Base-by-base conservation (phyloP, 2,797 vertebrate species). In the Glossophaga mutica region DNA sequence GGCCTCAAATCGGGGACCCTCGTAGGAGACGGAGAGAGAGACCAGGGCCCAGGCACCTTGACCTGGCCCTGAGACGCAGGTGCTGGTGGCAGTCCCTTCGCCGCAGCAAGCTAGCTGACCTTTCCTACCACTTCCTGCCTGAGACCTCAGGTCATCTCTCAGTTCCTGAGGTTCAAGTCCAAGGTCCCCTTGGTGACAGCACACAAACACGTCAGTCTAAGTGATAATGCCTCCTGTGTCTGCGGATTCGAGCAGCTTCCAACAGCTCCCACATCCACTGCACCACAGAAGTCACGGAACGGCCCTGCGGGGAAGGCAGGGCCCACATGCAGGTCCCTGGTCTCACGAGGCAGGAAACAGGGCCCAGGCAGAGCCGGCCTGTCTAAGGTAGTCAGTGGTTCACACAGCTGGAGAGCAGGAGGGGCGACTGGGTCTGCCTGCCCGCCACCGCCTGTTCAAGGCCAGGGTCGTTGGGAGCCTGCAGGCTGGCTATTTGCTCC, bases 31-130 rank as follows among this genome's bases (percentile, higher is more conserved):
- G 7, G 11, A 37, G 39, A 59, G n/a, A 65, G 48, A 71, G 79
- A 29, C 50, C 34, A 18, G 39, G 8, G 26, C 18, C 46, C 18
- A 2, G 15, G 8, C 1, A 6, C 65, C 7, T 5, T 39, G 34
- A 39, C 24, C 32, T 21, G 22, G 32, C 19, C 48, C 83, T 26
- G 15, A 15, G 24, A 42, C 9, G 1, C 6, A 34, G 18, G 0
- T 32, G 3, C 22, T 11, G 0, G 46, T 11, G 10, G 46, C 1
- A 3, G 3, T 3, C 24, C 19, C 52, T 0, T 62, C 1, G 44
- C 37, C 21, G 39, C 32, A 50, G 9, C 39, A 73, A 11, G 24
- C 57, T 32, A 11, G 24, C 57, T 32, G 15, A 24, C 22, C 44
- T 55, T 79, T 42, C 5, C n/a, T 57, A 18, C 21, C 32, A 32